phyloP scores from a whole-genome alignment of 2,888 invertebrate genomes.

The Monopis laevigella region DNA sequence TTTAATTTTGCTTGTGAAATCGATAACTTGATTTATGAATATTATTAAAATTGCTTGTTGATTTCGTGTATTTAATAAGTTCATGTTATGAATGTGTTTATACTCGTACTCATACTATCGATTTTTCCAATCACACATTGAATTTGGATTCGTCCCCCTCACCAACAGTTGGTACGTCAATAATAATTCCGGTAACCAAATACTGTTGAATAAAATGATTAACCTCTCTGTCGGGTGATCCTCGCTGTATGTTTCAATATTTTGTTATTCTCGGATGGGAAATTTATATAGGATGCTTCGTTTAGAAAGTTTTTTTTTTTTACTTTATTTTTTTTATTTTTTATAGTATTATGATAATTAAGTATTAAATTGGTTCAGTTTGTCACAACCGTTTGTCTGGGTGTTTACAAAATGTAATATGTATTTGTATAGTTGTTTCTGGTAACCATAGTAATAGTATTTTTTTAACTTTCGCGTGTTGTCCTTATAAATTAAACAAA shows the following conservation, averaged over 20 bases:
- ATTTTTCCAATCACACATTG: slow-evolving; percentile 49
- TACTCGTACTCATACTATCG: slow-evolving; percentile 28
- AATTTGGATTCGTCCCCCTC: slow-evolving; percentile 36
- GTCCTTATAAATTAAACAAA: too few species aligned
- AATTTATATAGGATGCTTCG: slow-evolving; percentile 20
- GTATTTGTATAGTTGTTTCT: too few species aligned
- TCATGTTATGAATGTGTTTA: slow-evolving; percentile 15
- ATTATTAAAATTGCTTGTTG: background rate
- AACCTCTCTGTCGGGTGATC: slow-evolving; percentile 48
- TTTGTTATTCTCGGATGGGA: slow-evolving; percentile 20
- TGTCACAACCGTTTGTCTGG: too few species aligned
- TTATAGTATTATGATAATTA: too few species aligned
- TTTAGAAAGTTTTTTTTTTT: too few species aligned
- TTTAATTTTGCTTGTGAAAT: background rate
- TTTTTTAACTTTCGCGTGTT: too few species aligned
- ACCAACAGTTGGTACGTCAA: slow-evolving; percentile 55
- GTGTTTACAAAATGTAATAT: too few species aligned
- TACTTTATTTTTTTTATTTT: too few species aligned
- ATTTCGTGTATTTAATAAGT: background rate
- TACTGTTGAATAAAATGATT: slow-evolving; percentile 64
- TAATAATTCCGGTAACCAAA: slow-evolving; percentile 58
- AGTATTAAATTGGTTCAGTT: too few species aligned
- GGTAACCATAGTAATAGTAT: too few species aligned
- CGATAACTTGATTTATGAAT: slow-evolving; percentile 1
- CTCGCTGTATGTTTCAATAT: slow-evolving; percentile 26